These are phyloP conservation scores for Orchesella cincta DNA, from an alignment of 1,140 invertebrate species.

Conservation along the genomic window DNA sequence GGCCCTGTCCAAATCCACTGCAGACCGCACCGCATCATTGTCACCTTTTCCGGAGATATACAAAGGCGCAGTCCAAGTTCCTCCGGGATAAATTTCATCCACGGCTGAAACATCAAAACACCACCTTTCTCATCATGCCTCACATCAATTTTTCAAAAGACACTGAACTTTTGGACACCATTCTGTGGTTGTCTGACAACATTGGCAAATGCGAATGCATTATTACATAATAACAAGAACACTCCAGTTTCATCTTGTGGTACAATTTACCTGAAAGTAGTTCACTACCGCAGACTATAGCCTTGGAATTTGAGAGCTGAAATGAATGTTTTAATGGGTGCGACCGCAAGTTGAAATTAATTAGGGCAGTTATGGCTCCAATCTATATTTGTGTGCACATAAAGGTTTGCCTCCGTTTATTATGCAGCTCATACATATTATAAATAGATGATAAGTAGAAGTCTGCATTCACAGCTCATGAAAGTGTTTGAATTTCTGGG, in stretches of 20 bases:
- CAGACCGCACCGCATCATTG: too few species aligned
- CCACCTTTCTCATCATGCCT: conserved; percentile 8
- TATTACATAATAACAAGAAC: background rate
- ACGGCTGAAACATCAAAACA: background rate
- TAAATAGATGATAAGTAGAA: conserved; percentile 17
- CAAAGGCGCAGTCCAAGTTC: conserved; percentile 14
- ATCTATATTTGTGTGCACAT: conserved; percentile 42
- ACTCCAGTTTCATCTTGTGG: background rate
- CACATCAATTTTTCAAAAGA: conserved; percentile 3
- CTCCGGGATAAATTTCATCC: conserved; percentile 17
- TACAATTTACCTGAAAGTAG: conserved; percentile 37
- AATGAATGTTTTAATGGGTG: conserved; percentile 62
- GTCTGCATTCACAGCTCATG: conserved; percentile 29
- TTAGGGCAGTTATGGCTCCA: conserved; percentile 64
- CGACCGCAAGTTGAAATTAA: conserved; percentile 64
- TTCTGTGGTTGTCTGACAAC: too few species aligned
- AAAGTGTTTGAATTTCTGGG: background rate
- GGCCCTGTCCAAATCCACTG: conserved; percentile 19
- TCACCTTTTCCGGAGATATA: background rate
- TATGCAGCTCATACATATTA: too few species aligned
- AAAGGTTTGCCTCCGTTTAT: too few species aligned
- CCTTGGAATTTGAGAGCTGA: conserved; percentile 57
- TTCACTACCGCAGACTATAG: conserved; percentile 58
- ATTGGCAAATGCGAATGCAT: too few species aligned
- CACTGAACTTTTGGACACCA: background rate